Evolutionary conservation across 35 echinoderm and acorn worm genomes (phyloP).

Genomic region (Anneissia japonica): DNA sequence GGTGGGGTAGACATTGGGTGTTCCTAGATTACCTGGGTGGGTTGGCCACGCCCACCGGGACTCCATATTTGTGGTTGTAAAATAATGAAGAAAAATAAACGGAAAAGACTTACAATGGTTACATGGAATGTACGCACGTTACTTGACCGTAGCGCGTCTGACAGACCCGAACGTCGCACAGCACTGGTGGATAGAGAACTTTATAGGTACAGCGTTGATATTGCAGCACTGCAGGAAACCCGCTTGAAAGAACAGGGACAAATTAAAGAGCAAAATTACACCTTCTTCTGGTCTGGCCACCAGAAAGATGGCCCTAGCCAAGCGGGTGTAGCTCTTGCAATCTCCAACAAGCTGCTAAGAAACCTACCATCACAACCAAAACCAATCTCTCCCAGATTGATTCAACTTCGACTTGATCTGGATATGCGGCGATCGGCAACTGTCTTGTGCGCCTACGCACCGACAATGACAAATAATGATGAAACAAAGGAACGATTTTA

Average conservation of each 20-base stretch:
- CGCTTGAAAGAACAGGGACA: not conserved
- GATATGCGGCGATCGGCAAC: not conserved
- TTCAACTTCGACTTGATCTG: not conserved
- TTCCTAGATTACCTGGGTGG: not conserved
- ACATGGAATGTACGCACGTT: conserved; percentile 4
- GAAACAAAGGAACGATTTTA: conserved; percentile 45
- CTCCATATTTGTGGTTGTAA: not conserved
- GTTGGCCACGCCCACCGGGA: not conserved
- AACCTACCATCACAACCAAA: conserved; percentile 5
- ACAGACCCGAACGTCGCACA: not conserved
- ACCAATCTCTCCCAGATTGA: not conserved
- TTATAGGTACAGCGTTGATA: not conserved
- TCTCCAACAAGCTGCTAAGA: conserved; percentile 29
- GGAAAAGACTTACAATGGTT: not conserved
- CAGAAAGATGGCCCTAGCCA: not conserved
- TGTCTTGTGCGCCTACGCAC: conserved; percentile 36
- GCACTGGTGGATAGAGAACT: conserved; percentile 14
- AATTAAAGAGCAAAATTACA: not conserved
- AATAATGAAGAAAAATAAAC: not conserved
- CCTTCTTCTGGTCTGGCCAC: conserved; percentile 7
- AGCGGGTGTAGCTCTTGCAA: conserved; percentile 39
- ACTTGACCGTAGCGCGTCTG: not conserved
- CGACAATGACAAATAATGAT: conserved; percentile 33
- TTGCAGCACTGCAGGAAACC: conserved; percentile 9
- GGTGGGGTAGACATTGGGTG: not conserved